These are phyloP conservation scores for Actinopyga echinites DNA, from an alignment of 53 echinoderm and acorn worm genomes.

Conservation along the genomic window DNA sequence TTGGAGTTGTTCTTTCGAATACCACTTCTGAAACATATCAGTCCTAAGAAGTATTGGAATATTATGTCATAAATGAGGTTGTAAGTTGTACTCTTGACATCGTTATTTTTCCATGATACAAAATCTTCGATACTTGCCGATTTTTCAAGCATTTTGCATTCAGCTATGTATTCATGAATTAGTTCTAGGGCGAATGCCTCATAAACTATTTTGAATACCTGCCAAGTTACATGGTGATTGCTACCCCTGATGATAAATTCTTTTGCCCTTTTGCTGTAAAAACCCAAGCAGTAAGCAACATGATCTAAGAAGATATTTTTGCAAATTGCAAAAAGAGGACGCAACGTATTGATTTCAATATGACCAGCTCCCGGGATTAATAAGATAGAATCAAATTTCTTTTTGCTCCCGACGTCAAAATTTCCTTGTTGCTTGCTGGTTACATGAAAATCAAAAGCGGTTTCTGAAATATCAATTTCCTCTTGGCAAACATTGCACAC, in stretches of 20 bases:
- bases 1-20: conserved; percentile 15
- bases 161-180: not conserved
- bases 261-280: conserved; percentile 29
- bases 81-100: conserved; percentile 7
- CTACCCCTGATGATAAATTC: conserved; percentile 3
- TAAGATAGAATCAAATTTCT: conserved; percentile 38
- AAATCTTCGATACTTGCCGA: not conserved
- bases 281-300: conserved; percentile 32
- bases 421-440: conserved; percentile 29
- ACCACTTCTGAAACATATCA: conserved; percentile 26
- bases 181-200: conserved; percentile 23
- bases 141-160: not conserved
- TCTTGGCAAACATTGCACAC: conserved; percentile 45
- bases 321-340: conserved; percentile 42
- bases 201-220: conserved; percentile 30
- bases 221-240: conserved; percentile 42
- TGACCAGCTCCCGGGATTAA: conserved; percentile 48
- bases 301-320: conserved; percentile 44
- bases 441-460: conserved; percentile 38
- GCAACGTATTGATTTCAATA: conserved; percentile 45
- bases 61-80: conserved; percentile 9
- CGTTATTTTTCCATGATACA: not conserved
- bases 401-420: conserved; percentile 2
- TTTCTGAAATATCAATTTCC: conserved; percentile 17
- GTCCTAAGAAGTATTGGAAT: conserved; percentile 9